Evolutionary conservation across 2,888 invertebrate genomes (phyloP).

Genomic region (Xanthia togata): DNA sequence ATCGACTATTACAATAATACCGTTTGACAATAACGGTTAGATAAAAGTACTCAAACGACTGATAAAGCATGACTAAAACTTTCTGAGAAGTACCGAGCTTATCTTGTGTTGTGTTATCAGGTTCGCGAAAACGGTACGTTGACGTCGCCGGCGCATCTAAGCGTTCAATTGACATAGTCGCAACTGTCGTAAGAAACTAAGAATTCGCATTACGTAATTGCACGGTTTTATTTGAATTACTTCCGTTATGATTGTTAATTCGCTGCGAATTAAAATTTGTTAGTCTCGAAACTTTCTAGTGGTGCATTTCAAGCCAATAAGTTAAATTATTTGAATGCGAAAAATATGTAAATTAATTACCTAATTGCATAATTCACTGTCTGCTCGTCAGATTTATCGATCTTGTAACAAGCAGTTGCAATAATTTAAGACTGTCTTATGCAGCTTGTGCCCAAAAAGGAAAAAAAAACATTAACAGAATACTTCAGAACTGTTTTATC

Average conservation of each 20-base stretch:
- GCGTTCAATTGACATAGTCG: slow-evolving; percentile 57
- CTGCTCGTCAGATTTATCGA: slow-evolving; percentile 3
- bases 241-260: slow-evolving; percentile 52
- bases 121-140: slow-evolving; percentile 52
- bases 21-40: slow-evolving; percentile 48
- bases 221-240: slow-evolving; percentile 48
- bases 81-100: slow-evolving; percentile 63
- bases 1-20: slow-evolving; percentile 15
- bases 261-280: slow-evolving; percentile 34
- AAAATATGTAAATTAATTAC: slow-evolving; percentile 25
- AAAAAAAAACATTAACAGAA: neutral
- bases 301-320: slow-evolving; percentile 4
- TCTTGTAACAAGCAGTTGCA: neutral
- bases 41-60: slow-evolving; percentile 50
- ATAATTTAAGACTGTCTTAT: neutral
- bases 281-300: slow-evolving; percentile 53
- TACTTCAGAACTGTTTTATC: neutral
- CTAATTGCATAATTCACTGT: slow-evolving; percentile 1
- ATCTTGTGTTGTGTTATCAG: slow-evolving; percentile 63
- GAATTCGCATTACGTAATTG: slow-evolving; percentile 63
- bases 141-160: slow-evolving; percentile 43
- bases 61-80: slow-evolving; percentile 50
- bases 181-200: slow-evolving; percentile 48
- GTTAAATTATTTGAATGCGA: slow-evolving; percentile 25
- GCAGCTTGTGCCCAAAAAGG: too few relatives aligned